Evolutionary conservation across 2,888 invertebrate species (phyloP), one percentile per base, ranked within the genome.

Genomic region (Eupithecia vulgata): DNA sequence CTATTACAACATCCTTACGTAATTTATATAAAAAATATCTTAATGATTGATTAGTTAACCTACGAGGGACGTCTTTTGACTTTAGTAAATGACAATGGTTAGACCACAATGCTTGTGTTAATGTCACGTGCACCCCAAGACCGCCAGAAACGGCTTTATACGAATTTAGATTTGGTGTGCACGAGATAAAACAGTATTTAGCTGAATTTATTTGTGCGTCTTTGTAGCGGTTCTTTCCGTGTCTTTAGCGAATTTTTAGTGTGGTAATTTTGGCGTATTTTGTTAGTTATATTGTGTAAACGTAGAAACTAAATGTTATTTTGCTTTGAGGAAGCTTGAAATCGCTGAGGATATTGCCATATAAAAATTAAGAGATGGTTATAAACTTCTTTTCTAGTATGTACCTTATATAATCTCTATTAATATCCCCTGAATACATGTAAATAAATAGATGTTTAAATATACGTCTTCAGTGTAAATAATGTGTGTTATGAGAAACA

Each of bases 201-300:
- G 80, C 76, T 76, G 71, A 80, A 79, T 74, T 79, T 74, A 74
- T 79, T 80, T 91, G 87, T 87, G 88, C 85, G 83, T 84, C 74
- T 80, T 80, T 84, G 81, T 87, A 84, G 83, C 83, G 84, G 85
- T 86, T 82, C 85, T 84, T 86, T 83, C 88, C 85, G 87, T 79
- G 80, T 90, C 87, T 78, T 84, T 93, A 94, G 93, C 87, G 88
- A 94, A 94, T 91, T 93, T 93, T 93, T 92, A 91, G 92, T 88
- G 89, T 91, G 87, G 89, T 92, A 91, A 89, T 86, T 90, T 88
- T 87, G 85, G 85, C 87, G 88, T 86, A 85, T 90, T 89, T 84
- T 87, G 89, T 91, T 92, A 89, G 88, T 90, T 90, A 89, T 87
- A 52, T 52, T 52, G 86, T 91, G 86, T 90, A 84, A 85, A 85